Percentiles rank a stretch among this genome's conserved stretches.
These are phyloP conservation scores for Agriopis leucophaearia DNA, from an alignment of 2,888 invertebrate species.

Conservation along the genomic window DNA sequence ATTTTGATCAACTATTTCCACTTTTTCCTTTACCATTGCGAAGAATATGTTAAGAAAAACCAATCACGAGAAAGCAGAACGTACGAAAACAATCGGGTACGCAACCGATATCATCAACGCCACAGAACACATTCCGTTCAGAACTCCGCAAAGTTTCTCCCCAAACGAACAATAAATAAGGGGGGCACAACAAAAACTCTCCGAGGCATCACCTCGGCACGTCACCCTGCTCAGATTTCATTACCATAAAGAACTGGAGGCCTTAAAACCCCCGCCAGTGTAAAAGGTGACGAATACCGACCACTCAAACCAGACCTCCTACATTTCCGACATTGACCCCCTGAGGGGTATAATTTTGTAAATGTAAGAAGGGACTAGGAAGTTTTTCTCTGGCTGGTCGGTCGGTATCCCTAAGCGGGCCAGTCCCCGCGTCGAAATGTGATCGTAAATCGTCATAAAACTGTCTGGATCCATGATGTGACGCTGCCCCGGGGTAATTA, in stretches of 20 bases:
- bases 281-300: slow-evolving; percentile 83
- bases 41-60: slow-evolving; percentile 40
- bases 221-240: slow-evolving; percentile 87
- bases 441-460: slow-evolving; percentile 89
- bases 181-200: slow-evolving; percentile 84
- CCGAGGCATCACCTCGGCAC: slow-evolving; percentile 83
- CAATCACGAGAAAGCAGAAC: slow-evolving; percentile 61
- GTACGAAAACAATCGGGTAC: slow-evolving; percentile 65
- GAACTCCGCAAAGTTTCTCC: slow-evolving; percentile 75
- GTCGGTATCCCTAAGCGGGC: slow-evolving; percentile 73
- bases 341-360: slow-evolving; percentile 35
- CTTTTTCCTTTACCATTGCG: slow-evolving; percentile 10
- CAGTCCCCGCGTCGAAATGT: slow-evolving; percentile 86
- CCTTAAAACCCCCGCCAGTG: slow-evolving; percentile 85
- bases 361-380: slow-evolving; percentile 54
- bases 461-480: slow-evolving; percentile 91
- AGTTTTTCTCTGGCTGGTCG: slow-evolving; percentile 59
- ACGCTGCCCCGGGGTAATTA: slow-evolving; percentile 88
- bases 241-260: slow-evolving; percentile 87
- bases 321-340: slow-evolving; percentile 46
- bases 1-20: neutral
- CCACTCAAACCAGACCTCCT: slow-evolving; percentile 59
- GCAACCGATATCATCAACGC: slow-evolving; percentile 69
- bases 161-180: slow-evolving; percentile 84
- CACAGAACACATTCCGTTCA: slow-evolving; percentile 78